Evolutionary conservation across 2,113 vertebrate species (phyloP).

Genomic region (Nibea coibor): DNA sequence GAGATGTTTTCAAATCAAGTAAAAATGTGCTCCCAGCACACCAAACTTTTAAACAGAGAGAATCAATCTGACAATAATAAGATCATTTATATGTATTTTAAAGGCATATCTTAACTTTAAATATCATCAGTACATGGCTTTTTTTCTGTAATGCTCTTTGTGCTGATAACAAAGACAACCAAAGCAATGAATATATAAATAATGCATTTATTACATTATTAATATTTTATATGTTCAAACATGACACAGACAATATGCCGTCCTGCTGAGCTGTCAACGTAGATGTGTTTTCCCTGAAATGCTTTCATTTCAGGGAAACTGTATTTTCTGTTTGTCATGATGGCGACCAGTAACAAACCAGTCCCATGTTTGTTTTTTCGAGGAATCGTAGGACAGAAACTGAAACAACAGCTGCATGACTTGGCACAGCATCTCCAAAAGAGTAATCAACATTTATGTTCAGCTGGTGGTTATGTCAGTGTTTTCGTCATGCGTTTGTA

Average conservation of each 20-base stretch:
- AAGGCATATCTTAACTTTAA: neutral
- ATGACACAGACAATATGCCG: neutral
- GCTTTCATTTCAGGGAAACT: neutral
- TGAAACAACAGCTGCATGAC: neutral
- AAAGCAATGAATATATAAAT: slow-evolving; percentile 7
- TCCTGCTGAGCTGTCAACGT: neutral
- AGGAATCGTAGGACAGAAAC: neutral
- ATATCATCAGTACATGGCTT: neutral
- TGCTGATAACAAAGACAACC: neutral
- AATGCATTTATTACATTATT: slow-evolving; percentile 37
- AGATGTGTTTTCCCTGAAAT: neutral
- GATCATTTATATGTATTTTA: neutral
- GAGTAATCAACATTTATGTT: neutral
- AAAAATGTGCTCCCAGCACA: neutral
- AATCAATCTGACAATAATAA: neutral
- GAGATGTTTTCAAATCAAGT: neutral
- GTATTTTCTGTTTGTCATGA: neutral
- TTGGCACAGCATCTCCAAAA: neutral
- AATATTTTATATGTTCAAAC: slow-evolving; percentile 8
- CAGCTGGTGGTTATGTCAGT: neutral
- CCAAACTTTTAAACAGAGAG: neutral
- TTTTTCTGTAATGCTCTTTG: neutral
- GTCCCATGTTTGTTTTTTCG: slow-evolving; percentile 3
- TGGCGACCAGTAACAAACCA: neutral
- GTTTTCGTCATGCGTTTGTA: neutral